A percentile compares a stretch with the other conserved stretches of the same genome.
phyloP scores from a whole-genome alignment of 2,113 vertebrate genomes.

The Tylochromis polylepis region DNA sequence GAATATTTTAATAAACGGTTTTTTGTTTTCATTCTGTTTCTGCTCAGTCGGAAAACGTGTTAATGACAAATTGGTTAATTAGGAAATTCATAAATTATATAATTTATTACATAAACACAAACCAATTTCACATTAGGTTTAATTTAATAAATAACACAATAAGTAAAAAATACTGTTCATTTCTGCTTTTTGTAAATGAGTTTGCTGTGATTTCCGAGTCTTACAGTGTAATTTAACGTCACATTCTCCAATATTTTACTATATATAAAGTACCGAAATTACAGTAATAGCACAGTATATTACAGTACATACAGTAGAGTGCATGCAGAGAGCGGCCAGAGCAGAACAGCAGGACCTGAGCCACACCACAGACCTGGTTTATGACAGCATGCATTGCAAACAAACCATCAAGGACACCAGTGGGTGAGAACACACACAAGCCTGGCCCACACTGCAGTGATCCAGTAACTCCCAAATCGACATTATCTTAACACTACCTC shows the following conservation, averaged over 20 bases:
- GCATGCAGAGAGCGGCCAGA: conserved; percentile 31
- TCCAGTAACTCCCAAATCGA: conserved; percentile 16
- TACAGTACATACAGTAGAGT: conserved; percentile 3
- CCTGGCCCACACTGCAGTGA: conserved; percentile 27
- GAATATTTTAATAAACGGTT: background rate
- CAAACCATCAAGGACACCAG: conserved; percentile 14
- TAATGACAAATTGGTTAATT: background rate
- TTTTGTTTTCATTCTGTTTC: background rate
- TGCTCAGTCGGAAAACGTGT: background rate
- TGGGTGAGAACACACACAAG: conserved; percentile 1
- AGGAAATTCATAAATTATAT: background rate
- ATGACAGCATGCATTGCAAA: conserved; percentile 15
- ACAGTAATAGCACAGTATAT: background rate
- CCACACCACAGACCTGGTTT: background rate
- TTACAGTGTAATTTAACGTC: background rate
- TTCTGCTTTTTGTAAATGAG: background rate
- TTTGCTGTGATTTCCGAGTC: background rate
- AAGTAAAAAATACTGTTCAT: background rate
- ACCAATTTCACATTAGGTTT: background rate
- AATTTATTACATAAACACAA: background rate
- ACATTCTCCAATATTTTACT: background rate
- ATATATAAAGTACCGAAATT: background rate
- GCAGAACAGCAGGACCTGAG: background rate
- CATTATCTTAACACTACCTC: background rate
- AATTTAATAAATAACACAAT: background rate